Evolutionary conservation across 2,113 vertebrate species (phyloP).

Genomic region (Megaleporinus macrocephalus): DNA sequence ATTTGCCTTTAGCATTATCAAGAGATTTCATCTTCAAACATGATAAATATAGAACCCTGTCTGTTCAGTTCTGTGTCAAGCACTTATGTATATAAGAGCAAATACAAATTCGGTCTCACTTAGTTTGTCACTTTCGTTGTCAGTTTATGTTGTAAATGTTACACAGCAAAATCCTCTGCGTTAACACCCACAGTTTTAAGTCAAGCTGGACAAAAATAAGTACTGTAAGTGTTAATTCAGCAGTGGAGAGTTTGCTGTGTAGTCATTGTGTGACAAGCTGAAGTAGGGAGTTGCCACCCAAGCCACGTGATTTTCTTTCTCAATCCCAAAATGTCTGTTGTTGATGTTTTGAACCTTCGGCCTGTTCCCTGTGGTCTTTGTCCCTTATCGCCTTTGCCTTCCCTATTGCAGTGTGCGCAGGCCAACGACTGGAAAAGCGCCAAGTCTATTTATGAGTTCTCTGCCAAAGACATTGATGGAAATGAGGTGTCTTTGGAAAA

Average conservation of each 20-base stretch:
- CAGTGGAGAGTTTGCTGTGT: too few relatives aligned
- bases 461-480: constrained; percentile 89
- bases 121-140: too few relatives aligned
- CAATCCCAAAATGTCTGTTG: neutral
- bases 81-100: too few relatives aligned
- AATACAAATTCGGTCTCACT: too few relatives aligned
- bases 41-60: neutral
- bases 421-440: constrained; percentile 83
- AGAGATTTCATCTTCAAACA: neutral
- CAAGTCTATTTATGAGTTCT: constrained; percentile 88
- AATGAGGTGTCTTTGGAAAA: constrained; percentile 85
- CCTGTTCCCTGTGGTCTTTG: neutral
- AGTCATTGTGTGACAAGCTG: too few relatives aligned
- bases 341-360: neutral
- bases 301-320: neutral
- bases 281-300: neutral
- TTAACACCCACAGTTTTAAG: too few relatives aligned
- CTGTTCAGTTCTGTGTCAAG: too few relatives aligned
- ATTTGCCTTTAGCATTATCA: neutral
- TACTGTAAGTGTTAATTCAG: too few relatives aligned
- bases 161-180: too few relatives aligned
- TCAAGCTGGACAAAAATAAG: too few relatives aligned
- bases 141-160: too few relatives aligned
- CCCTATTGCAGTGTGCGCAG: constrained; percentile 81
- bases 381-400: neutral